phyloP scores from a whole-genome alignment of 2,797 vertebrate species.

The Lacerta viridis region DNA sequence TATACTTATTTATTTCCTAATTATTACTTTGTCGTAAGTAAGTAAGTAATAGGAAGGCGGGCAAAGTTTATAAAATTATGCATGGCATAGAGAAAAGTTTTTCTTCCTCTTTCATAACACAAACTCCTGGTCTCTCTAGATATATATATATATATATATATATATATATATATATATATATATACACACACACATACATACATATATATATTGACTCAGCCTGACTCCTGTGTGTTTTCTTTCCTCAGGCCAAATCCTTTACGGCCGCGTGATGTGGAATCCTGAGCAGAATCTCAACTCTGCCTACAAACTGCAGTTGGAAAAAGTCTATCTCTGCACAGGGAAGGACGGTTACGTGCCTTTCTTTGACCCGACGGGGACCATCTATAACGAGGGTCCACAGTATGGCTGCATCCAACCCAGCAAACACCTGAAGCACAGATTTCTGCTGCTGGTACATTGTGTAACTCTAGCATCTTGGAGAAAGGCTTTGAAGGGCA shows the following conservation, averaged over 20 bases:
- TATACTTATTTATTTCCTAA: no score
- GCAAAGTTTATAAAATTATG: no score
- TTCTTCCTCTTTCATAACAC: no score
- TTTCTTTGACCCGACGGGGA: conserved; percentile 97
- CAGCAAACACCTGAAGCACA: conserved; percentile 94
- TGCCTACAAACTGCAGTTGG: conserved; percentile 94
- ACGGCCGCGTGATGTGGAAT: conserved; percentile 95
- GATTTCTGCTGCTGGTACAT: conserved; percentile 93
- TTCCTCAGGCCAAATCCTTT: conserved; percentile 91
- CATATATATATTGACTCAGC: background rate
- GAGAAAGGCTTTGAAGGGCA: accelerated
- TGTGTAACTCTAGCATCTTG: background rate
- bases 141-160: no score
- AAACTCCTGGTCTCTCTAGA: no score
- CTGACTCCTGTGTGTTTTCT: conserved; percentile 5
- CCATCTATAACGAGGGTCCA: conserved; percentile 94
- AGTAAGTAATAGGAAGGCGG: no score
- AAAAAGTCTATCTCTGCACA: conserved; percentile 97
- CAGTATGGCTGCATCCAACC: conserved; percentile 98
- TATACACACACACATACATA: no score
- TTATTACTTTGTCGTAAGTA: no score
- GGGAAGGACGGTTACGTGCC: conserved; percentile 95
- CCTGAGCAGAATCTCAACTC: conserved; percentile 96
- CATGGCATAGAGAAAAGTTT: no score
- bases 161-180: no score